phyloP scores from a whole-genome alignment of 2,797 vertebrate species.

The Aplochiton taeniatus region DNA sequence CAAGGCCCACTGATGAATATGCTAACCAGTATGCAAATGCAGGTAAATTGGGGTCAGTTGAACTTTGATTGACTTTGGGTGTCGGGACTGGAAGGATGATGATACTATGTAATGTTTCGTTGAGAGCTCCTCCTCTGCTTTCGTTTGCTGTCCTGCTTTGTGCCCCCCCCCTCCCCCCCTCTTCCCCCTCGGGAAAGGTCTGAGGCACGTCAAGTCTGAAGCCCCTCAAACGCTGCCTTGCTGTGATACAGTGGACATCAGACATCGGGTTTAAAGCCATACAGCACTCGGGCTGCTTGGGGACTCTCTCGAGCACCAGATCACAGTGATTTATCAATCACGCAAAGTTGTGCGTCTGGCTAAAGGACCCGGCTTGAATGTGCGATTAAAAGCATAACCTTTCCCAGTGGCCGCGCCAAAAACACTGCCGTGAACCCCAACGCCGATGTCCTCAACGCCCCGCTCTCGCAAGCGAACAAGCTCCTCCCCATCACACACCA shows the following conservation, averaged over 20 bases:
- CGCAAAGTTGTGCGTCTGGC: neutral
- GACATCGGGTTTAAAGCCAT: too few species aligned
- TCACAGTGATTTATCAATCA: neutral
- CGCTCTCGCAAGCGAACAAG: constrained; percentile 54
- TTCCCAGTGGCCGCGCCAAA: constrained; percentile 39
- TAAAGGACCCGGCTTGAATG: constrained; percentile 21
- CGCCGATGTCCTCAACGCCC: constrained; percentile 23
- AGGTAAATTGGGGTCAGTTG: constrained; percentile 27
- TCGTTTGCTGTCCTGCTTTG: constrained; percentile 19
- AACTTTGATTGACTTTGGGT: constrained; percentile 32
- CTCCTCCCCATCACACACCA: constrained; percentile 42
- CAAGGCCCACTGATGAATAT: constrained; percentile 37
- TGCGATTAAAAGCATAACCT: constrained; percentile 45
- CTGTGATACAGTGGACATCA: constrained; percentile 10
- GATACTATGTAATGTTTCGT: constrained; percentile 30
- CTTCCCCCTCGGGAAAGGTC: neutral
- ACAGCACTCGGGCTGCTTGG: too few species aligned
- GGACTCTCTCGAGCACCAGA: constrained; percentile 1
- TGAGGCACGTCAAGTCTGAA: constrained; percentile 32
- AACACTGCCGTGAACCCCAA: constrained; percentile 29
- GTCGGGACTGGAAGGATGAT: constrained; percentile 23
- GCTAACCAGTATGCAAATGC: constrained; percentile 35
- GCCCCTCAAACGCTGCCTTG: constrained; percentile 51
- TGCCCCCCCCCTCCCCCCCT: too few species aligned
- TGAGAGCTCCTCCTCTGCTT: constrained; percentile 17